These are phyloP conservation scores for Eulithis testata DNA, from an alignment of 2,888 invertebrate species.

Conservation along the genomic window DNA sequence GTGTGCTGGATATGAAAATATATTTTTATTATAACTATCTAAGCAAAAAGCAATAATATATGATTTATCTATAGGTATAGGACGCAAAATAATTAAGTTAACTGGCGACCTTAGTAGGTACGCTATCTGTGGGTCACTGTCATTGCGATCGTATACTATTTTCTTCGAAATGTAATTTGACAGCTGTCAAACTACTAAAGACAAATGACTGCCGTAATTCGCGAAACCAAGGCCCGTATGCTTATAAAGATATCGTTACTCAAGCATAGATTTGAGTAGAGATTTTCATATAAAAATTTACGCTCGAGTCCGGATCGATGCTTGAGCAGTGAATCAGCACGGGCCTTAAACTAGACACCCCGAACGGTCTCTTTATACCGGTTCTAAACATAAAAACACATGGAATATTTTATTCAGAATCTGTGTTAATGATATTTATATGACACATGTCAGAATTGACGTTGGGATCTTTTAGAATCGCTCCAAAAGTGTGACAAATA, in stretches of 20 bases:
- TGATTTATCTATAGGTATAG: constrained; percentile 39
- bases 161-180: constrained; percentile 11
- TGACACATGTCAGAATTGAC: constrained; percentile 30
- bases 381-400: constrained; percentile 2
- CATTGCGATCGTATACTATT: constrained; percentile 1
- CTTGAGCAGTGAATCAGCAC: no score
- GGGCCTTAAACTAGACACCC: neutral
- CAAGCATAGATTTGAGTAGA: no score
- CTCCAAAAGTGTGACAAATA: neutral
- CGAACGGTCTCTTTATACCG: neutral
- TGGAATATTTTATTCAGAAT: constrained; percentile 12
- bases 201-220: neutral
- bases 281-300: no score
- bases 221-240: neutral
- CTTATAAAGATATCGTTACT: no score
- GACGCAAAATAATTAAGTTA: constrained; percentile 57
- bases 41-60: constrained; percentile 53
- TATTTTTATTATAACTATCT: constrained; percentile 52
- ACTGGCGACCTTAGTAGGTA: constrained; percentile 31
- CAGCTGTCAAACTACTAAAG: constrained; percentile 16
- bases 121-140: neutral
- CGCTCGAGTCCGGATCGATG: no score
- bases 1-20: constrained; percentile 70
- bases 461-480: constrained; percentile 1
- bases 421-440: constrained; percentile 13